A percentile compares a stretch with the other conserved stretches of the same genome.
Conservation (phyloP, 2,888 invertebrate species). For the Phortica okadai region DNA sequence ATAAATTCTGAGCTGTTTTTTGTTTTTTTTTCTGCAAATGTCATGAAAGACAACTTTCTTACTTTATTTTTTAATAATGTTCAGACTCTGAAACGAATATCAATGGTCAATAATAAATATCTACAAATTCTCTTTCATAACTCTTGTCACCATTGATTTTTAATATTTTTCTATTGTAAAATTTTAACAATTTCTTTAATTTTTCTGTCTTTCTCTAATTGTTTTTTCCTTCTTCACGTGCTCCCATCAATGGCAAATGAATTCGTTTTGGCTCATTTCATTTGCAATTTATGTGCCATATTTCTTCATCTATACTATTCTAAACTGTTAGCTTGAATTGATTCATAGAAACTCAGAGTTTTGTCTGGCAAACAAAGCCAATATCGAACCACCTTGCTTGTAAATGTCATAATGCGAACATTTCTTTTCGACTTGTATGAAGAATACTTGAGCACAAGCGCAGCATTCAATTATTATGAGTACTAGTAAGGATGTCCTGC, state of each 20-base stretch:
- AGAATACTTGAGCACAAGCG: constrained; percentile 34
- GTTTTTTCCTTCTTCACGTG: neutral
- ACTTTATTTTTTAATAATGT: neutral
- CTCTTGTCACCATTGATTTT: constrained; percentile 30
- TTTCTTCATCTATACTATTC: constrained; percentile 27
- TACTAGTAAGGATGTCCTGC: constrained; percentile 42
- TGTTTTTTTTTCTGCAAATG: neutral
- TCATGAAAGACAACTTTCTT: neutral
- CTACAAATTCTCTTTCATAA: neutral
- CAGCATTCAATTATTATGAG: constrained; percentile 35
- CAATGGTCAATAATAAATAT: neutral
- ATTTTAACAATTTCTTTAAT: constrained; percentile 24
- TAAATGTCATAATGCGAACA: constrained; percentile 57
- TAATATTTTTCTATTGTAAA: constrained; percentile 20
- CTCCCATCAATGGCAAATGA: constrained; percentile 13
- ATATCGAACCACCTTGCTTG: constrained; percentile 20
- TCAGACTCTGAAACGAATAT: neutral
- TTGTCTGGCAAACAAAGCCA: constrained; percentile 40
- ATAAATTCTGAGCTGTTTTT: neutral
- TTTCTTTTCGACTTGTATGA: neutral
- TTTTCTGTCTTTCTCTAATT: constrained; percentile 17
- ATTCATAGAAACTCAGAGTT: constrained; percentile 49
- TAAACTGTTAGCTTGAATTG: neutral
- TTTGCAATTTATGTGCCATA: constrained; percentile 71
- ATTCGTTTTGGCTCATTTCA: constrained; percentile 74